phyloP scores from a whole-genome alignment of 2,113 vertebrate genomes.

The Ophthalmotilapia sp. region DNA sequence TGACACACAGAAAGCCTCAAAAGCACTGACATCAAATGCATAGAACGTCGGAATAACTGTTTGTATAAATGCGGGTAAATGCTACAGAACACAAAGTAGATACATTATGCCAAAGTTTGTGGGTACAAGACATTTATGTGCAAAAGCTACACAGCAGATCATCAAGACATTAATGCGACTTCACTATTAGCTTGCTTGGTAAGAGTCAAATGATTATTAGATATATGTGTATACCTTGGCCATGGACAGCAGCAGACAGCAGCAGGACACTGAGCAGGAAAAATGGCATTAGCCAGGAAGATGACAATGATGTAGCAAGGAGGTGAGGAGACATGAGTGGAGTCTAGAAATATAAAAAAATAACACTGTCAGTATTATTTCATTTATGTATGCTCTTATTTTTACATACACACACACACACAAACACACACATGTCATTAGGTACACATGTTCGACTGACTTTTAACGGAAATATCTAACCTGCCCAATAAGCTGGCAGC shows the following conservation, averaged over 20 bases:
- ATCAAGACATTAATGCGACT: not conserved
- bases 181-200: not conserved
- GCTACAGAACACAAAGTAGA: not conserved
- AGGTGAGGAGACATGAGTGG: slow-evolving; percentile 23
- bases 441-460: not conserved
- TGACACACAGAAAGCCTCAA: not conserved
- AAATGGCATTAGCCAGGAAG: slow-evolving; percentile 16
- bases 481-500: not conserved
- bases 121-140: not conserved
- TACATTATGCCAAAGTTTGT: not conserved
- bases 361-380: not conserved
- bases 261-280: slow-evolving; percentile 39
- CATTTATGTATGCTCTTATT: not conserved
- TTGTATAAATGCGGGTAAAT: not conserved
- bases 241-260: slow-evolving; percentile 51
- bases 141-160: not conserved
- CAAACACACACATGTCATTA: not conserved
- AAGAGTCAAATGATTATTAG: not conserved
- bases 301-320: not conserved
- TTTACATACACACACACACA: not conserved
- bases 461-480: not conserved
- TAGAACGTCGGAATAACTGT: not conserved
- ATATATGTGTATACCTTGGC: slow-evolving; percentile 55
- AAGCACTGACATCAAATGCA: not conserved
- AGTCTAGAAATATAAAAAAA: slow-evolving; percentile 24